Percentiles rank a stretch among this genome's conserved stretches.
Conservation (phyloP, 2,888 invertebrate genomes). For the Stenodera caucasica region DNA sequence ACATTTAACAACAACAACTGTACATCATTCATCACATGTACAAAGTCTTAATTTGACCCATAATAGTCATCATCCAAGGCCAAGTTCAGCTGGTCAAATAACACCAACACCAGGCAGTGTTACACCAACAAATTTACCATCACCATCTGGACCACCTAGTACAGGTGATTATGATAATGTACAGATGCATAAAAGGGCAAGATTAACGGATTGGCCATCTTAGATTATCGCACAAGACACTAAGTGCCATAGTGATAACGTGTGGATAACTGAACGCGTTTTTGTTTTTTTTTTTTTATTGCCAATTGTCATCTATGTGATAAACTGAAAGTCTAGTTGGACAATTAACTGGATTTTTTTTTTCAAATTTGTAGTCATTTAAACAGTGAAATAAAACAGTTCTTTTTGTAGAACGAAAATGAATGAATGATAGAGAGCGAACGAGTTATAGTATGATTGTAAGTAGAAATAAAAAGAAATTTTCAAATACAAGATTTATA, state of each 20-base stretch:
- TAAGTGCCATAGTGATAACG: slow-evolving; percentile 56
- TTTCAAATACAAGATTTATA: slow-evolving; percentile 36
- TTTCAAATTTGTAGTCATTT: slow-evolving; percentile 47
- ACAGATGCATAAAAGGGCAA: slow-evolving; percentile 77
- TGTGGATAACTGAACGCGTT: slow-evolving; percentile 49
- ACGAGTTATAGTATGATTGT: slow-evolving; percentile 29
- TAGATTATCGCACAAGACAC: slow-evolving; percentile 59
- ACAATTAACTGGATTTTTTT: slow-evolving; percentile 45
- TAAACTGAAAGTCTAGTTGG: slow-evolving; percentile 53
- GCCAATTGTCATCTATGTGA: slow-evolving; percentile 58
- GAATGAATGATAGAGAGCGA: slow-evolving; percentile 29
- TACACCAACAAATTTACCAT: slow-evolving; percentile 81
- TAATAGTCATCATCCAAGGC: slow-evolving; percentile 57
- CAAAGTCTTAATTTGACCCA: slow-evolving; percentile 61
- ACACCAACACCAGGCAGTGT: slow-evolving; percentile 71
- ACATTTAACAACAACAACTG: slow-evolving; percentile 42
- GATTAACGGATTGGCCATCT: slow-evolving; percentile 91
- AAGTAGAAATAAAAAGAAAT: not conserved
- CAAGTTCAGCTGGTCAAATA: slow-evolving; percentile 63
- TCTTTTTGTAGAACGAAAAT: slow-evolving; percentile 26
- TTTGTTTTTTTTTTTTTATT: no score
- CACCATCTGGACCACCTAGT: slow-evolving; percentile 60
- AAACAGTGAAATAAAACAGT: slow-evolving; percentile 41
- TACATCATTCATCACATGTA: slow-evolving; percentile 56
- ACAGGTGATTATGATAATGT: slow-evolving; percentile 66